Percentiles rank a stretch among this genome's conserved stretches.
phyloP scores from a whole-genome alignment of 2,113 vertebrate genomes.

The Centropristis striata region DNA sequence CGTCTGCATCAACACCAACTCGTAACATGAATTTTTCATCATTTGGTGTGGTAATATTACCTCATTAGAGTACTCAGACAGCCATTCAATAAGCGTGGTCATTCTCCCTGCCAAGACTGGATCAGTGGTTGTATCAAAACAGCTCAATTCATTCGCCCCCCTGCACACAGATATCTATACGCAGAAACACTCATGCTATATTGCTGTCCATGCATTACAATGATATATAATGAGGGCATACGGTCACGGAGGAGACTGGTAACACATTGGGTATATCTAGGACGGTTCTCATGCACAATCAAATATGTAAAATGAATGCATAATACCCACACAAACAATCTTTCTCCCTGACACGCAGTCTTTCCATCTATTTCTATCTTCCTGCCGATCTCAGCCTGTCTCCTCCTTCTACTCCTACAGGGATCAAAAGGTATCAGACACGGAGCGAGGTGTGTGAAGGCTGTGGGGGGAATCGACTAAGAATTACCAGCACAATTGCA shows the following conservation, averaged over 20 bases:
- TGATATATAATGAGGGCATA: constrained; percentile 18
- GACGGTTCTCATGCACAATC: constrained; percentile 15
- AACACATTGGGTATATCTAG: not conserved
- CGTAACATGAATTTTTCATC: constrained; percentile 85
- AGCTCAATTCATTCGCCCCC: constrained; percentile 53
- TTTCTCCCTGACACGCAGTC: not conserved
- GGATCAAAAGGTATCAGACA: constrained; percentile 61
- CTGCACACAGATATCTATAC: constrained; percentile 10
- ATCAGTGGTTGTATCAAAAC: constrained; percentile 68
- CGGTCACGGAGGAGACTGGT: not conserved
- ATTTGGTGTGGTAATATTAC: constrained; percentile 82
- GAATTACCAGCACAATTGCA: constrained; percentile 33
- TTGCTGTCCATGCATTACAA: constrained; percentile 12
- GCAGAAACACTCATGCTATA: not conserved
- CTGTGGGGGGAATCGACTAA: not conserved
- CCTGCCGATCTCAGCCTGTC: constrained; percentile 16
- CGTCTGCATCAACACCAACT: constrained; percentile 80
- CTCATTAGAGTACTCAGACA: constrained; percentile 81
- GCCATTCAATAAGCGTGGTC: constrained; percentile 78
- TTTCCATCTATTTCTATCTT: constrained; percentile 29
- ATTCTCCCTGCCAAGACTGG: constrained; percentile 67
- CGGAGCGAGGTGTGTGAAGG: constrained; percentile 16
- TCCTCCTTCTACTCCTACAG: constrained; percentile 29
- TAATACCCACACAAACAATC: constrained; percentile 13
- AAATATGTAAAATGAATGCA: constrained; percentile 32